Evolutionary conservation across 2,113 vertebrate species (phyloP), one percentile per base, ranked within the genome.

Genomic region (Peromyscus maniculatus): DNA sequence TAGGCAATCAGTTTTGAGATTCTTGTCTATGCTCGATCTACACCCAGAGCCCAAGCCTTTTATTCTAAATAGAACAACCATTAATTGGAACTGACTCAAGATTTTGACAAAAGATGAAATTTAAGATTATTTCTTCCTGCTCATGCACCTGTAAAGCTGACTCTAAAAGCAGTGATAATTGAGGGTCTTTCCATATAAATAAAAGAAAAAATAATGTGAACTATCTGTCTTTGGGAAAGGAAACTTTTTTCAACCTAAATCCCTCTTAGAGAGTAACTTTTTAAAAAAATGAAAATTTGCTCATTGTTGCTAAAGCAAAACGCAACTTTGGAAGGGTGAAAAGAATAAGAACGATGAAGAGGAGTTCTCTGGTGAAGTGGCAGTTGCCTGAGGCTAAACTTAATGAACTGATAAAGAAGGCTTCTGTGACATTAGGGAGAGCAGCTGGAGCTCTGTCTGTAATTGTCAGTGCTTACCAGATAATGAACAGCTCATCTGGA

Each of bases 341-440:
- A 94, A 83, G 95, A 97, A 96, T 49, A 84, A 96, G 28, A 67
- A 26, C 3, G 5, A 39, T 89, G 80, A 97, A 94, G 95, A 97
- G n/a, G 86, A 97, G 97, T 97, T 97, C 97, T 95, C 94, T 93
- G 83, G 77, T 46, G 88, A 95, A 95, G 90, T 95, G 96, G 71
- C 93, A 92, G 93, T 89, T 97, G 98, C 98, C 96, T 98, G 94
- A 96, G 98, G 98, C 97, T 97, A 52, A 96, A 97, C 97, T 97
- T 98, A 98, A 98, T 98, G 98, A 98, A 92, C 93, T 97, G 96
- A 94, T 97, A 94, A 94, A 82, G 91, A 97, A 97, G 77, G 77
- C 98, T 98, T 98, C 97, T 98, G 96, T 90, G 97, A 96, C 97
- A 98, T 98, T 98, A 98, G 89, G 91, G 43, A 91, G 62, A 98